phyloP scores from a whole-genome alignment of 2,797 vertebrate genomes.

The Sebastiscus tertius region DNA sequence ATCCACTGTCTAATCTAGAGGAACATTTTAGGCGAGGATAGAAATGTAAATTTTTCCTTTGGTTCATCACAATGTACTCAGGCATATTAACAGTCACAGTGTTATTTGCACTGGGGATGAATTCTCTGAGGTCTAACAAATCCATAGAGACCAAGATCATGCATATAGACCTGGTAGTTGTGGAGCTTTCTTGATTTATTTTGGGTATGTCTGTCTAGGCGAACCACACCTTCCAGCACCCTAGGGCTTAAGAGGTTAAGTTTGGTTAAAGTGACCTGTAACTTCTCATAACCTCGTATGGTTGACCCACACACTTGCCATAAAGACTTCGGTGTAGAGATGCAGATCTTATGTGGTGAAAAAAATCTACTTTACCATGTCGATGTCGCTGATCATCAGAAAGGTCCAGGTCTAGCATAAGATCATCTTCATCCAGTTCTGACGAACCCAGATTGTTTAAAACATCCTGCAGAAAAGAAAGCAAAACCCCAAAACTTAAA shows the following conservation, averaged over 20 bases:
- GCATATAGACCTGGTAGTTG: no score
- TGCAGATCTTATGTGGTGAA: not conserved
- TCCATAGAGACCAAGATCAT: no score
- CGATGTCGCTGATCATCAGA: conserved; percentile 91
- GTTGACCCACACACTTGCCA: not conserved
- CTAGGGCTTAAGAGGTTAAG: not conserved
- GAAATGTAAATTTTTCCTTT: no score
- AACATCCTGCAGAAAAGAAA: conserved; percentile 64
- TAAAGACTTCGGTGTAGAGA: not conserved
- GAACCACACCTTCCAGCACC: no score
- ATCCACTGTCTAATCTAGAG: no score
- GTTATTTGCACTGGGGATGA: no score
- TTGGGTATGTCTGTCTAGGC: no score
- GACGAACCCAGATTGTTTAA: conserved; percentile 95
- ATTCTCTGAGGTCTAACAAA: no score
- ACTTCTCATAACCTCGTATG: not conserved
- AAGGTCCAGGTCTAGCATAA: conserved; percentile 97
- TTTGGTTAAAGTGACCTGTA: not conserved
- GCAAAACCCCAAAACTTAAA: not conserved
- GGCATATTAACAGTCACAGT: no score
- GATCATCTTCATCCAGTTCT: conserved; percentile 96
- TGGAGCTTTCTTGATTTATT: no score
- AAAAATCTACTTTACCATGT: conserved; percentile 82
- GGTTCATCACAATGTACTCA: no score
- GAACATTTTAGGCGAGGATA: no score